A percentile compares a stretch with the other conserved stretches of the same genome.
Conservation (phyloP, 2,797 vertebrate species). For the Sebastes vulpes region DNA sequence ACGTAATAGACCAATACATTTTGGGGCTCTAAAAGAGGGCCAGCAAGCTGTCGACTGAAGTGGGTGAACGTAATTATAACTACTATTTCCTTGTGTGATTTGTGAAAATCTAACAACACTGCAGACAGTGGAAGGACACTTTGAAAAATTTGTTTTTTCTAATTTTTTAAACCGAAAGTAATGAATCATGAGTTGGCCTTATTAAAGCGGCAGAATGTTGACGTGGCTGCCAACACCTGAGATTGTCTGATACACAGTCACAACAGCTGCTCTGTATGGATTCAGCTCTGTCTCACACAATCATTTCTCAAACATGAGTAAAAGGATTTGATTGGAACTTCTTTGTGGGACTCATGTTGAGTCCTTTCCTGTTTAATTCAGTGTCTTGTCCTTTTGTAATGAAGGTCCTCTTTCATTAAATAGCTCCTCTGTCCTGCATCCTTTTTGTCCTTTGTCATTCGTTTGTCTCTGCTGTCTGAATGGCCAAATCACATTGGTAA, state of each 20-base stretch:
- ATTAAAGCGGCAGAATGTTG: background rate
- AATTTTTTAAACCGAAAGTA: background rate
- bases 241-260: background rate
- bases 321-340: background rate
- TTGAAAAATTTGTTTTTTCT: background rate
- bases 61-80: slow-evolving; percentile 9
- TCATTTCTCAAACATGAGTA: background rate
- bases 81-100: background rate
- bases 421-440: background rate
- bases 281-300: background rate
- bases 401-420: slow-evolving; percentile 7
- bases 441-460: background rate
- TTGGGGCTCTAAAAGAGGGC: background rate
- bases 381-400: background rate
- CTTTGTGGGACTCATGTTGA: background rate
- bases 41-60: slow-evolving; percentile 3
- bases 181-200: background rate
- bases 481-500: background rate
- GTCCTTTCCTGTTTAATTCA: slow-evolving; percentile 14
- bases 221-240: background rate
- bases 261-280: background rate
- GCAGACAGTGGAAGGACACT: background rate
- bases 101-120: background rate
- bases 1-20: background rate
- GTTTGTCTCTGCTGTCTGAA: background rate